These are phyloP conservation scores for Bos javanicus DNA, from an alignment of 2,113 vertebrate species.

Conservation along the genomic window DNA sequence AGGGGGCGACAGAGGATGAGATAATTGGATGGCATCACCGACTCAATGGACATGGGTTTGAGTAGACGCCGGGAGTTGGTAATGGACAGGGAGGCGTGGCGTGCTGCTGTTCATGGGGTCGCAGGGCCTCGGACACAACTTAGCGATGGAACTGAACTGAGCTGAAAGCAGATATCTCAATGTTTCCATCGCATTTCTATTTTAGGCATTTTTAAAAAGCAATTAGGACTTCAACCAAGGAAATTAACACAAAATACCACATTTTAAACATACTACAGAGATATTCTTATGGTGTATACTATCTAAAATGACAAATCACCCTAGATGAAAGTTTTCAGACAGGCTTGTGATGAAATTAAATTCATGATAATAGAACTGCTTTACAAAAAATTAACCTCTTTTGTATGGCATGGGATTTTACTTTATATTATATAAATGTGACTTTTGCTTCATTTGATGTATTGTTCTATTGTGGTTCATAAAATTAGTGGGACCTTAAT, in stretches of 20 bases:
- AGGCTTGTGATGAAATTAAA: not conserved
- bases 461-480: not conserved
- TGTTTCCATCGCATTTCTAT: not conserved
- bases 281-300: not conserved
- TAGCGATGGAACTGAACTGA: not conserved
- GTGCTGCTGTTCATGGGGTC: not conserved
- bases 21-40: not conserved
- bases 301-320: not conserved
- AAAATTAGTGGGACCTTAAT: not conserved
- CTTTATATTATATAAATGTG: not conserved
- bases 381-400: not conserved
- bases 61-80: accelerated
- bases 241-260: not conserved
- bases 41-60: not conserved
- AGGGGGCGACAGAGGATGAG: accelerated
- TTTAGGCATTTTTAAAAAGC: not conserved
- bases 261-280: not conserved
- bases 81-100: not conserved
- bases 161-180: not conserved
- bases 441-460: not conserved
- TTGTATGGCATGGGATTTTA: not conserved
- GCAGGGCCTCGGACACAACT: accelerated
- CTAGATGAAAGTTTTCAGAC: not conserved
- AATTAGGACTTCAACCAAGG: not conserved
- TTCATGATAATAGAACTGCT: not conserved